A percentile compares a stretch with the other conserved stretches of the same genome.
These are phyloP conservation scores for Zygothrica quintamaculata DNA, from an alignment of 2,888 invertebrate genomes.

Conservation along the genomic window DNA sequence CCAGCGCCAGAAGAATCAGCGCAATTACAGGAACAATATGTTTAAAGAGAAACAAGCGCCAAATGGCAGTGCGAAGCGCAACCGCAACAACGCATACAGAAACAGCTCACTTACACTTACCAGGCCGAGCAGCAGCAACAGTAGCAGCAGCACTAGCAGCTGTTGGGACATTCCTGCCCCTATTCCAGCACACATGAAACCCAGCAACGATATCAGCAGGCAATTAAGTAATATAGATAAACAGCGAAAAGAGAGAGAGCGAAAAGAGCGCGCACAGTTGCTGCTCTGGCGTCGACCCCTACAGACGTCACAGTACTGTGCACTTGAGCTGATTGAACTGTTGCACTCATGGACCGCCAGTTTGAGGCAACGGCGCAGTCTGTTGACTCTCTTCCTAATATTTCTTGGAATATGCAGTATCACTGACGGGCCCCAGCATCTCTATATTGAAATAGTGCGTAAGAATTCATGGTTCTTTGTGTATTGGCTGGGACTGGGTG, in stretches of 20 bases:
- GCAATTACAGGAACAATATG: slow-evolving; percentile 49
- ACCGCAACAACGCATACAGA: slow-evolving; percentile 32
- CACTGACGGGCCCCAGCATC: slow-evolving; percentile 84
- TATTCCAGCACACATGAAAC: slow-evolving; percentile 27
- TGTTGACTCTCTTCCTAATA: slow-evolving; percentile 81
- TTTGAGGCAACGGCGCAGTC: slow-evolving; percentile 82
- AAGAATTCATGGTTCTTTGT: slow-evolving; percentile 85
- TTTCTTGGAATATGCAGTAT: slow-evolving; percentile 82
- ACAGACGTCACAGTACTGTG: slow-evolving; percentile 91
- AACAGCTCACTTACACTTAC: slow-evolving; percentile 35
- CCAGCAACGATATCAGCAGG: slow-evolving; percentile 41
- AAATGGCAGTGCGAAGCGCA: slow-evolving; percentile 48
- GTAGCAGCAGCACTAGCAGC: slow-evolving; percentile 2
- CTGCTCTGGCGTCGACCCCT: slow-evolving; percentile 93
- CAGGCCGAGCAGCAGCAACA: slow-evolving; percentile 21
- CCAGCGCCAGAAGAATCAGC: slow-evolving; percentile 57
- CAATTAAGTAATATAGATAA: slow-evolving; percentile 74
- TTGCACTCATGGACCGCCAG: slow-evolving; percentile 86
- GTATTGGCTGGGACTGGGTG: slow-evolving; percentile 97
- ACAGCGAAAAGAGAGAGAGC: slow-evolving; percentile 84
- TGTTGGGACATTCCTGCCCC: slow-evolving; percentile 39
- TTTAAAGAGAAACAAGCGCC: slow-evolving; percentile 60
- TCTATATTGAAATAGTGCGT: slow-evolving; percentile 81
- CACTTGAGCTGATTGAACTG: slow-evolving; percentile 89
- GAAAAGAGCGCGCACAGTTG: slow-evolving; percentile 87